Conservation (phyloP, 2,888 invertebrate species). For the Caradrina clavipalpis region DNA sequence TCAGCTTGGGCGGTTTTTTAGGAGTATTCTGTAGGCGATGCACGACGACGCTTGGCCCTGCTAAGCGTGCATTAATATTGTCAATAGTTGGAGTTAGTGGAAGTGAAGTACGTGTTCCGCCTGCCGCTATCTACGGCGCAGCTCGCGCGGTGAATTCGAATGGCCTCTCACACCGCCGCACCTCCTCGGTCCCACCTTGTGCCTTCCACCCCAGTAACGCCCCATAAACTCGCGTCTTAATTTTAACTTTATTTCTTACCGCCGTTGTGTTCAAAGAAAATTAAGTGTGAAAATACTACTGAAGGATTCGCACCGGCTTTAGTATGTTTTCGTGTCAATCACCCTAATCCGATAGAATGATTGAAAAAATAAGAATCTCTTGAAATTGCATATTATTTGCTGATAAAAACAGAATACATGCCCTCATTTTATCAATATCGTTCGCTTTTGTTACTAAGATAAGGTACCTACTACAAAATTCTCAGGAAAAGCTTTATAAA, state of each 20-base stretch:
- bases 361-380: slow-evolving; percentile 4
- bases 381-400: slow-evolving; percentile 4
- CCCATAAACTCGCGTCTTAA: slow-evolving; percentile 91
- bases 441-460: background rate
- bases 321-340: slow-evolving; percentile 70
- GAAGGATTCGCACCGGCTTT: slow-evolving; percentile 81
- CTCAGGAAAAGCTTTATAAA: slow-evolving; percentile 14
- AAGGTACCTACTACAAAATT: too few species aligned
- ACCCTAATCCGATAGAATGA: slow-evolving; percentile 18
- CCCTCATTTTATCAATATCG: slow-evolving; percentile 1
- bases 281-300: slow-evolving; percentile 89
- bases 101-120: slow-evolving; percentile 91
- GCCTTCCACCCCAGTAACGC: slow-evolving; percentile 87
- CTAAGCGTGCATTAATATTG: slow-evolving; percentile 91
- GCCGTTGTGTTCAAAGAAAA: slow-evolving; percentile 88
- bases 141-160: slow-evolving; percentile 90
- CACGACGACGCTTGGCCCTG: slow-evolving; percentile 86
- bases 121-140: slow-evolving; percentile 90
- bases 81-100: slow-evolving; percentile 91
- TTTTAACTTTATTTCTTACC: slow-evolving; percentile 91
- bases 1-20: slow-evolving; percentile 67
- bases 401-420: slow-evolving; percentile 11
- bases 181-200: slow-evolving; percentile 74
- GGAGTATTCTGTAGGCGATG: slow-evolving; percentile 80
- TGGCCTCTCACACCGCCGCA: slow-evolving; percentile 82